Evolutionary conservation across 1,140 invertebrate species (phyloP).

Genomic region (Macrocentrus cingulum): DNA sequence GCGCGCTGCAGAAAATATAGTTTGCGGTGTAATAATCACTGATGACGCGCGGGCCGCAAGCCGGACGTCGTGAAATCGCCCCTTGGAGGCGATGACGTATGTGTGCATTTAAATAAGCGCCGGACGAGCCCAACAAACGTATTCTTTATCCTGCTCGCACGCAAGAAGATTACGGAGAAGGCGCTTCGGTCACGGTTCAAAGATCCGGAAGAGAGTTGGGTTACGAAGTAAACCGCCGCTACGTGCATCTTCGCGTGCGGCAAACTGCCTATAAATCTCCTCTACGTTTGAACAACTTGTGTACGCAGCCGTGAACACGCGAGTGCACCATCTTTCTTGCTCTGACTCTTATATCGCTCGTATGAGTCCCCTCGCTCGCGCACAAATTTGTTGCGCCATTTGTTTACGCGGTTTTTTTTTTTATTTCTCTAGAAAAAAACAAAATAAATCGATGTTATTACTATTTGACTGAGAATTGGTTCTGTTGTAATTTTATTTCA

Average conservation of each 20-base stretch:
- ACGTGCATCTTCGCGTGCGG: slow-evolving; percentile 30
- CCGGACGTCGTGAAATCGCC: not conserved
- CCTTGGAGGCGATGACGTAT: slow-evolving; percentile 7
- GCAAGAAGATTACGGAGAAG: slow-evolving; percentile 32
- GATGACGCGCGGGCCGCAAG: not conserved
- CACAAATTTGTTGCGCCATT: slow-evolving; percentile 8
- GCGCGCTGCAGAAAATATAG: too few species aligned
- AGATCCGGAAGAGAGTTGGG: slow-evolving; percentile 31
- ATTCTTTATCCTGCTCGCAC: slow-evolving; percentile 26
- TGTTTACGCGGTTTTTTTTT: slow-evolving; percentile 8
- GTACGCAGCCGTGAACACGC: slow-evolving; percentile 29
- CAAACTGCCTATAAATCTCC: slow-evolving; percentile 30
- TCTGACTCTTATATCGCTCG: not conserved
- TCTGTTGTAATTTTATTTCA: too few species aligned
- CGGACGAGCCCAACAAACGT: slow-evolving; percentile 16
- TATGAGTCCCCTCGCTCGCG: not conserved
- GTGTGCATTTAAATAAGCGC: slow-evolving; percentile 5
- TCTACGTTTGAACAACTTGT: slow-evolving; percentile 29
- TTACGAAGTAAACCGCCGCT: slow-evolving; percentile 16
- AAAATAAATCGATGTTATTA: slow-evolving; percentile 6
- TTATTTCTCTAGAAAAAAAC: not conserved
- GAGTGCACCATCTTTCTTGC: slow-evolving; percentile 8
- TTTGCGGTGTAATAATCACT: not conserved
- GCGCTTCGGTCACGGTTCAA: slow-evolving; percentile 31
- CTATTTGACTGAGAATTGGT: not conserved